Evolutionary conservation across 2,113 vertebrate genomes (phyloP).

Genomic region (Trichechus manatus): DNA sequence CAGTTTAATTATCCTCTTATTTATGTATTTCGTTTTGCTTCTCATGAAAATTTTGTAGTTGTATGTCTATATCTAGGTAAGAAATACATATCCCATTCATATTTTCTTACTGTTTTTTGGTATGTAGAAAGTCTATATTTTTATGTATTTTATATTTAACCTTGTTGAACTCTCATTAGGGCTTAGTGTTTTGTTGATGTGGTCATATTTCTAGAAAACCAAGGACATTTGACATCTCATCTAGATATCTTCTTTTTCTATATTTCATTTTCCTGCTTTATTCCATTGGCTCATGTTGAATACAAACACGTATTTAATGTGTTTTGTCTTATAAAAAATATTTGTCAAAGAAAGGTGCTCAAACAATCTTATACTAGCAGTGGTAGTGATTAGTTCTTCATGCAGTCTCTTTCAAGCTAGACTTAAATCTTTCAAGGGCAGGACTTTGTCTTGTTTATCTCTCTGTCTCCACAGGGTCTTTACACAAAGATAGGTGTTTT

Average conservation of each 20-base stretch:
- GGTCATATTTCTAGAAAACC: background rate
- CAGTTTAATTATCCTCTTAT: constrained; percentile 28
- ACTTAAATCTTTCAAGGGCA: constrained; percentile 47
- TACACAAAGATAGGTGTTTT: background rate
- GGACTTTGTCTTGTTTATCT: background rate
- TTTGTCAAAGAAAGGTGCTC: too few species aligned
- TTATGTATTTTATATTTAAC: constrained; percentile 10
- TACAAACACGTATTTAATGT: too few species aligned
- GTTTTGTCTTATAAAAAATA: background rate
- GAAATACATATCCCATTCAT: background rate
- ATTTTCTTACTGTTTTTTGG: background rate
- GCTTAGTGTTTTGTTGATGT: background rate
- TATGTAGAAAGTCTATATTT: background rate
- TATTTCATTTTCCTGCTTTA: constrained; percentile 51
- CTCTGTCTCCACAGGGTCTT: background rate
- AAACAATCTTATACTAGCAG: background rate
- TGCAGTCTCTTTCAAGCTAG: background rate
- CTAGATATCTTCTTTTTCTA: background rate
- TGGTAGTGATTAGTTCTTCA: background rate
- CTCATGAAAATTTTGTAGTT: constrained; percentile 7
- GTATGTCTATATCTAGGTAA: background rate
- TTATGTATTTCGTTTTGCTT: background rate
- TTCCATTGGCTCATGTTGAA: constrained; percentile 11
- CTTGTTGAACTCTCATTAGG: background rate
- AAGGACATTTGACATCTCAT: background rate